These are phyloP conservation scores for Aporophyla nigra DNA, from an alignment of 2,888 invertebrate genomes.

Conservation along the genomic window DNA sequence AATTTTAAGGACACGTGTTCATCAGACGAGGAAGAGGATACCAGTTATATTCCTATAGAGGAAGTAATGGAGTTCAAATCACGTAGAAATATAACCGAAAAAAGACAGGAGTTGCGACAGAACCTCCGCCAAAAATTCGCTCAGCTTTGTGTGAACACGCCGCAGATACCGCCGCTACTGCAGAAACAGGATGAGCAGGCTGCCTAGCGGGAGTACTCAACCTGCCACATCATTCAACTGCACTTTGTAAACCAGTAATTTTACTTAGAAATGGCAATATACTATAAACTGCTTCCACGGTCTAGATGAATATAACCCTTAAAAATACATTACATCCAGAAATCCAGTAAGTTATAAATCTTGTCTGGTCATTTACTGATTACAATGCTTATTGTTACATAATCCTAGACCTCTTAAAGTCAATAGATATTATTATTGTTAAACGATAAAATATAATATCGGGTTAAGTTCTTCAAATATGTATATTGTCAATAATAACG, in stretches of 20 bases:
- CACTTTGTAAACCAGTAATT: constrained; percentile 68
- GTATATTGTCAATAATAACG: constrained; percentile 30
- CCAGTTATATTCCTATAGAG: constrained; percentile 96
- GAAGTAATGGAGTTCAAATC: constrained; percentile 97
- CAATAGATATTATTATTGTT: constrained; percentile 51
- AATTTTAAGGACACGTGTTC: constrained; percentile 93
- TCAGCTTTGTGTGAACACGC: constrained; percentile 93
- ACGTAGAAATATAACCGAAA: constrained; percentile 94
- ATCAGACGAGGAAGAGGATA: constrained; percentile 94
- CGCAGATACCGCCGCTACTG: constrained; percentile 72
- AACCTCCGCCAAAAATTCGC: constrained; percentile 96
- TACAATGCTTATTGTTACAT: constrained; percentile 32
- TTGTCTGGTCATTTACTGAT: constrained; percentile 37
- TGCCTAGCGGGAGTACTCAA: constrained; percentile 68
- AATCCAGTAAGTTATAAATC: constrained; percentile 46
- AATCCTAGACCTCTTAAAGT: constrained; percentile 37
- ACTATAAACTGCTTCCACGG: constrained; percentile 58
- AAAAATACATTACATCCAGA: constrained; percentile 41
- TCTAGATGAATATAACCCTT: constrained; percentile 53
- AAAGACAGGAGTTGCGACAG: constrained; percentile 95
- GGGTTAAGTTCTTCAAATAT: constrained; percentile 51
- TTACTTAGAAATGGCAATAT: constrained; percentile 49
- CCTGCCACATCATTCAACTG: constrained; percentile 71
- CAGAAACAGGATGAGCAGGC: constrained; percentile 74
- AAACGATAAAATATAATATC: constrained; percentile 33